phyloP scores from a whole-genome alignment of 2,113 vertebrate species.

The Bagarius yarrelli region DNA sequence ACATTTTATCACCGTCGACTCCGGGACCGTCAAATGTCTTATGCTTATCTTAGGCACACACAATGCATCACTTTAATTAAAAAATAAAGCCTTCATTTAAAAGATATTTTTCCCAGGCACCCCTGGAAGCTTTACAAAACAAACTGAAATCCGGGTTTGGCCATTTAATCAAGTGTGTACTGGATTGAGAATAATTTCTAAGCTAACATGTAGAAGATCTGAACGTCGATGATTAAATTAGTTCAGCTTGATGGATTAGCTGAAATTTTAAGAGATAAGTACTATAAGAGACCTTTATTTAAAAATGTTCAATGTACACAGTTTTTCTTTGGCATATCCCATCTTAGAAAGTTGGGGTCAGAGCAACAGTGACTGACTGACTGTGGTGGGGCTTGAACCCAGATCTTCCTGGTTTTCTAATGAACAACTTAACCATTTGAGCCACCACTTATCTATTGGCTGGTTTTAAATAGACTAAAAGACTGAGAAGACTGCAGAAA shows the following conservation, averaged over 20 bases:
- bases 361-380: no score
- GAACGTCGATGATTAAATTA: background rate
- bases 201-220: background rate
- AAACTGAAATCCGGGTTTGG: background rate
- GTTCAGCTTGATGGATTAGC: background rate
- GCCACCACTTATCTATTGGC: no score
- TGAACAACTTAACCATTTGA: no score
- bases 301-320: no score
- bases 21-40: conserved; percentile 46
- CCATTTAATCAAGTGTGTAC: background rate
- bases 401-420: no score
- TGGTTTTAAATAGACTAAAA: no score
- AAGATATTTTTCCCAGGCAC: conserved; percentile 1
- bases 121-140: conserved; percentile 1
- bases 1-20: conserved; percentile 39
- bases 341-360: no score
- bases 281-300: no score
- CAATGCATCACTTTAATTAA: conserved; percentile 51
- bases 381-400: no score
- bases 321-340: no score
- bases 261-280: background rate
- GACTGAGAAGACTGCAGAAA: no score
- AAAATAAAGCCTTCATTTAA: conserved; percentile 20
- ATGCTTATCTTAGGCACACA: conserved; percentile 13
- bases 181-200: background rate